phyloP scores from a whole-genome alignment of 2,888 invertebrate genomes.

The Dexiosoma caninum region DNA sequence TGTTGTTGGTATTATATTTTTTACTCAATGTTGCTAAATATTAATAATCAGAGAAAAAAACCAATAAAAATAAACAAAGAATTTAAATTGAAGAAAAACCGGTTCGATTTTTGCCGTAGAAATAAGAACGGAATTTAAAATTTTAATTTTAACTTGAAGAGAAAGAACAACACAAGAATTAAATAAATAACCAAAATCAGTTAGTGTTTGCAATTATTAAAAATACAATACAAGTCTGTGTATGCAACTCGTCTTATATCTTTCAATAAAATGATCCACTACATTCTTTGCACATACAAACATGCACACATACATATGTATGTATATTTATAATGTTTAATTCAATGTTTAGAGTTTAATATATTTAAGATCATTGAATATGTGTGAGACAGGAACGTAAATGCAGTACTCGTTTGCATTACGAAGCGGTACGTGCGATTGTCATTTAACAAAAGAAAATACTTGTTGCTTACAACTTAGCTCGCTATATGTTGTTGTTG shows the following conservation, averaged over 20 bases:
- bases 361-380: constrained; percentile 3
- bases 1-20: neutral
- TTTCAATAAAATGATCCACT: too few species aligned
- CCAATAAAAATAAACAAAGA: neutral
- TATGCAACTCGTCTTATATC: too few species aligned
- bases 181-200: too few species aligned
- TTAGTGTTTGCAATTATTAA: too few species aligned
- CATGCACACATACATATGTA: too few species aligned
- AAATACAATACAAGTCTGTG: too few species aligned
- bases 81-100: too few species aligned
- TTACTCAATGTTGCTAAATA: neutral
- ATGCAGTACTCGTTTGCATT: too few species aligned
- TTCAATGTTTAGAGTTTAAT: constrained; percentile 18
- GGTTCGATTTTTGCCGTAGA: neutral
- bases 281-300: too few species aligned
- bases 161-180: neutral
- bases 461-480: constrained; percentile 21
- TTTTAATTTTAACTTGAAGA: neutral
- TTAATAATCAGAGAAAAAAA: neutral
- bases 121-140: neutral
- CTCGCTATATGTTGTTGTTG: neutral
- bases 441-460: neutral
- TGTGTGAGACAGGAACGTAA: neutral
- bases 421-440: neutral
- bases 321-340: constrained; percentile 6